Evolutionary conservation across 2,888 invertebrate genomes (phyloP), one percentile per base, ranked within the genome.

Genomic region (Ferdinandea cuprea): DNA sequence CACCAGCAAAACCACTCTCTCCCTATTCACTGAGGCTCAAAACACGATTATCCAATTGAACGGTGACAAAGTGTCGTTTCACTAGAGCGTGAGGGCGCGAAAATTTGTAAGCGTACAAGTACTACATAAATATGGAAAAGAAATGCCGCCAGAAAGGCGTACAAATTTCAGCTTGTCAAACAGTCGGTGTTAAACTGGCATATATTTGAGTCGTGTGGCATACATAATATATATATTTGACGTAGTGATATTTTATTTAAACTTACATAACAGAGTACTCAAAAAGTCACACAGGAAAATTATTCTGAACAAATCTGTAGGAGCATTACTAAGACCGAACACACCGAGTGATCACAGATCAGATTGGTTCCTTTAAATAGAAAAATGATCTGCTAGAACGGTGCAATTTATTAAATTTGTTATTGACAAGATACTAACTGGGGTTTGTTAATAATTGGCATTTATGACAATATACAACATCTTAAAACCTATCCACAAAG

Each of bases 41-140:
- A 83, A 83, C 78, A 77, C 83, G 77, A 83, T 83, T 83, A 83
- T 83, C 68, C 83, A 83, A 83, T 83, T 83, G 83, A 83, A 83
- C 68, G 72, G 77, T 83, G 83, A 78, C 83, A 83, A 83, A 83
- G 68, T 83, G 68, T 72, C 58, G 61, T 78, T 73, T 61, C 83
- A 78, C 61, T 72, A 61, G 68, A 83, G 72, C 61, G 77, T 48
- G 77, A 83, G 72, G 77, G 77, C 66, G 83, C 71, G 61, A 76
- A 71, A 65, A 76, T 37, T 56, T 80, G 56, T 35, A 35, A 77
- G 50, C 74, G 19, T 19, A 73, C 50, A 35, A n/a, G n/a, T n/a
- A n/a, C n/a, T n/a, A n/a, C n/a, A n/a, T 35, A 46, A 35, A 28
- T 56, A 46, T 56, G 54, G 28, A 59, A 44, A n/a, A n/a, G 37